Evolutionary conservation across 1,140 invertebrate species (phyloP), one percentile per base, ranked within the genome.

Genomic region (Lordiphosa stackelbergi): DNA sequence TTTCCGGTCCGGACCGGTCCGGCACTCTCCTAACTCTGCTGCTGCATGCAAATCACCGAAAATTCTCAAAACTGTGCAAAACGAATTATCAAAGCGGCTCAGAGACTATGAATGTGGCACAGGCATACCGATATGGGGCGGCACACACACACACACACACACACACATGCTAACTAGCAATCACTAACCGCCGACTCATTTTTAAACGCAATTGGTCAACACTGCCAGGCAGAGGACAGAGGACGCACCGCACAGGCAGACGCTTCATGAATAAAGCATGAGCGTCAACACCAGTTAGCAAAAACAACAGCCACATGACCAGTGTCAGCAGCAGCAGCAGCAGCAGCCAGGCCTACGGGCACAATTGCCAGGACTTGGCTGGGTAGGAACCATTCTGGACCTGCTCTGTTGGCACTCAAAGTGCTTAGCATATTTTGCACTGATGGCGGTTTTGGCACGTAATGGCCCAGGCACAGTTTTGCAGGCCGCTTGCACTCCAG

Each of bases 381-480:
- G 4, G 28, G 22, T 19, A 10, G 38, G 28, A 24, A 11, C 36
- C 45, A 24, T 22, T 22, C 19, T 22, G 36, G 16, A 12, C 31
- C n/a, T 13, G 19, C 42, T 40, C 12, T 11, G 38, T 28, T 45
- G 55, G 37, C 66, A 62, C 66, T 66, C 43, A 35, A 70, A 62
- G 71, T 75, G 62, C 66, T 75, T 74, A 66, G 72, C 71, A 74
- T 75, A 75, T 66, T 74, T 75, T 70, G 61, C 65, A 66, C 45
- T 59, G 53, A 58, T 73, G 60, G 56, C 49, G 41, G 53, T 52
- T 65, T 59, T 51, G 52, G 45, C 71, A 62, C 58, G 57, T 69
- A 70, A 62, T 65, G 56, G 60, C 62, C 53, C 52, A 13, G 12
- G 31, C 59, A 49, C 38, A 56, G 63, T 63, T 56, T 19, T 22